phyloP scores from a whole-genome alignment of 2,797 vertebrate species.

The Arctocebus calabarensis region DNA sequence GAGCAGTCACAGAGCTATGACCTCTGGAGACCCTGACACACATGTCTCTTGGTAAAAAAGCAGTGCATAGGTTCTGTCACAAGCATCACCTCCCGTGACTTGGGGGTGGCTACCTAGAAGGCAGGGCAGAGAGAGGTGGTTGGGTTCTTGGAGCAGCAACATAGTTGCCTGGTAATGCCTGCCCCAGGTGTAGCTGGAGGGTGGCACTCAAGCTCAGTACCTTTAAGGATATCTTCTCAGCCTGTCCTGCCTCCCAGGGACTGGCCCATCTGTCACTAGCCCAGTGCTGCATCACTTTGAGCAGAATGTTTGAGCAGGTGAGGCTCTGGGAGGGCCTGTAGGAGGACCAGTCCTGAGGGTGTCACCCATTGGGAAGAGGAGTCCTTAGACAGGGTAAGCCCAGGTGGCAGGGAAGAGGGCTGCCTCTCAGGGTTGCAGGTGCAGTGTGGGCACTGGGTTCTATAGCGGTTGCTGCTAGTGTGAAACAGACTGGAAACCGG shows the following conservation, averaged over 20 bases:
- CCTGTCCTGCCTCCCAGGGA: not conserved
- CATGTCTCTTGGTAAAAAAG: not conserved
- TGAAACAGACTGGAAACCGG: not conserved
- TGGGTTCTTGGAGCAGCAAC: rapidly evolving
- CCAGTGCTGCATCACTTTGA: rapidly evolving
- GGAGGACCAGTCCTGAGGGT: not conserved
- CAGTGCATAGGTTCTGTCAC: not conserved
- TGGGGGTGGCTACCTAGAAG: not conserved
- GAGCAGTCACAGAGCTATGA: too few species aligned
- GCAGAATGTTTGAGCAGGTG: not conserved
- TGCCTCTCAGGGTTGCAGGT: rapidly evolving
- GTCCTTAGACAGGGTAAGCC: not conserved
- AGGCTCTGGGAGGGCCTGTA: not conserved
- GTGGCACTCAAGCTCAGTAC: rapidly evolving
- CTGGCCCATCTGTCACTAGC: not conserved
- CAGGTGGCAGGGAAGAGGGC: not conserved
- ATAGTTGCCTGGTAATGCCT: rapidly evolving
- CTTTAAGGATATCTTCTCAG: not conserved
- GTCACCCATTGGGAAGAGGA: not conserved
- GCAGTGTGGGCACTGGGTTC: rapidly evolving
- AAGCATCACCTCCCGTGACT: not conserved
- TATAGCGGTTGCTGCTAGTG: rapidly evolving
- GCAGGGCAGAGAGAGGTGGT: not conserved
- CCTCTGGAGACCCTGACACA: not conserved
- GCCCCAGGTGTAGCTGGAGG: not conserved